Base-by-base conservation (phyloP, 2,113 vertebrate species). In the Apistogramma diplotaenia region DNA sequence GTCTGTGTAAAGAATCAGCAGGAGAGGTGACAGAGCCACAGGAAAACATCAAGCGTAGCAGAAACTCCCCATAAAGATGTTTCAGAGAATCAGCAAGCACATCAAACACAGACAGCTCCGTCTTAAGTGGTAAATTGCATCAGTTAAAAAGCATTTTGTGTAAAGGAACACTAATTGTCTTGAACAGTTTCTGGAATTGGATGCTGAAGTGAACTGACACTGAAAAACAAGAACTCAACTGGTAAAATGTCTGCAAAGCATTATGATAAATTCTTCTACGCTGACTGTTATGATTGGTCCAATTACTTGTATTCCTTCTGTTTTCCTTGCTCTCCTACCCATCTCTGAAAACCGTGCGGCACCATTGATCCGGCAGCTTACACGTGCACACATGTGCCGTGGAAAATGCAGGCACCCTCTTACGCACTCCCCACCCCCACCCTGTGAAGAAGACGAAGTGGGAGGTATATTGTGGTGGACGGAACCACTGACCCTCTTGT, bases 401-500 rank as follows among this genome's bases (percentile, higher is more conserved):
- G 54, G 58, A 29, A 88, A 76, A 74, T 1, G 29, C 78, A 56
- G 19, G 19, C 61, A 9, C 53, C 23, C 57, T 23, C 27, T 61
- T 53, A 60, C 73, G 80, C 77, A 61, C 61, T 61, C 55, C 23
- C 58, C 27, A n/a, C 5, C 53, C 18, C 9, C 33, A 8, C 67
- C 75, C 76, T 70, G 67, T 76, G 80, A 90, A 74, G 89, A 87
- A 91, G 93, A 93, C 88, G 79, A 89, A 93, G 91, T 91, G 84
- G 86, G 81, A 87, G 78, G 82, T 76, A 79, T 86, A 94, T 93
- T 83, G 84, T 53, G 58, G 62, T 53, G 78, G 92, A 93, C 85
- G 65, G 74, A 89, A 83, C 90, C 86, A 86, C 91, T 89, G 93
- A 93, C 92, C 92, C 89, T 74, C 91, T 86, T 81, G 85, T 87